These are phyloP conservation scores for human (Homo sapiens) DNA, from an alignment of 2,113 vertebrate genomes.

Conservation along the genomic window GRCh38 chr7:1523501-1524000, in stretches of 20 bases:
- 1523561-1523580: neutral
- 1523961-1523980: neutral
- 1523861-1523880: neutral
- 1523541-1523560: neutral
- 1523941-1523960: neutral
- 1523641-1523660: neutral
- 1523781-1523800: neutral
- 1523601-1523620: neutral
- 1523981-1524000: neutral
- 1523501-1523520: neutral
- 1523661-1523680: neutral
- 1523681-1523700: neutral
- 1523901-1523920: neutral
- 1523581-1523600: accelerated
- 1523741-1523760: neutral
- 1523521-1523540: neutral
- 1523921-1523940: neutral
- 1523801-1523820: too few relatives aligned
- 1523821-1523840: neutral
- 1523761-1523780: neutral
- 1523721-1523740: neutral
- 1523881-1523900: neutral
- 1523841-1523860: neutral
- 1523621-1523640: neutral
- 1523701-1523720: too few relatives aligned